phyloP scores from a whole-genome alignment of 1,140 invertebrate species.

The Plectrocnemia conspersa region DNA sequence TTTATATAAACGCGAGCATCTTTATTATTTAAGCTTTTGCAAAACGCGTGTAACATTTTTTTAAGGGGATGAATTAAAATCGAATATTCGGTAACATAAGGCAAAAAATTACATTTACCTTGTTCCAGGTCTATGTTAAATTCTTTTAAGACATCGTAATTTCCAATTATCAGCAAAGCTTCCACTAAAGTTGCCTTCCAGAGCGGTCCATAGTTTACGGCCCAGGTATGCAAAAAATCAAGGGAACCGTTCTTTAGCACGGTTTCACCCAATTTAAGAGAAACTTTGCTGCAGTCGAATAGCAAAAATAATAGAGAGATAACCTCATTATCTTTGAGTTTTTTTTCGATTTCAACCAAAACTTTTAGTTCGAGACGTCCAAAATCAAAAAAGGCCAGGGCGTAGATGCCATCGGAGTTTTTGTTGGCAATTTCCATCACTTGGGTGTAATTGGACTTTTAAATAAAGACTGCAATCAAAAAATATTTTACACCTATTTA shows the following conservation, averaged over 20 bases:
- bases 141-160: neutral
- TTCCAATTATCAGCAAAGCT: slow-evolving; percentile 21
- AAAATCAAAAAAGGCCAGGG: too few species aligned
- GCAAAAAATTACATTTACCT: slow-evolving; percentile 23
- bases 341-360: slow-evolving; percentile 16
- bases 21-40: too few species aligned
- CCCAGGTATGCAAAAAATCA: slow-evolving; percentile 20
- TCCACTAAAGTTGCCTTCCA: slow-evolving; percentile 28
- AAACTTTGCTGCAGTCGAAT: slow-evolving; percentile 15
- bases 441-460: too few species aligned
- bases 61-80: slow-evolving; percentile 28
- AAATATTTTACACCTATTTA: too few species aligned
- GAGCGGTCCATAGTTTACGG: neutral
- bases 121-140: neutral
- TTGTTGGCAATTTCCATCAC: too few species aligned
- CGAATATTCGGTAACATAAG: slow-evolving; percentile 14
- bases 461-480: too few species aligned
- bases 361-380: slow-evolving; percentile 23
- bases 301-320: slow-evolving; percentile 29
- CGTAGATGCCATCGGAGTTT: too few species aligned
- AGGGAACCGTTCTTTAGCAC: neutral
- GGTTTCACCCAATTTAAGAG: neutral
- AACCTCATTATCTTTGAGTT: slow-evolving; percentile 18
- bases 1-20: too few species aligned
- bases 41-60: slow-evolving; percentile 25